Conservation (phyloP, 1,140 invertebrate genomes). For the Drosophila ohnishii region DNA sequence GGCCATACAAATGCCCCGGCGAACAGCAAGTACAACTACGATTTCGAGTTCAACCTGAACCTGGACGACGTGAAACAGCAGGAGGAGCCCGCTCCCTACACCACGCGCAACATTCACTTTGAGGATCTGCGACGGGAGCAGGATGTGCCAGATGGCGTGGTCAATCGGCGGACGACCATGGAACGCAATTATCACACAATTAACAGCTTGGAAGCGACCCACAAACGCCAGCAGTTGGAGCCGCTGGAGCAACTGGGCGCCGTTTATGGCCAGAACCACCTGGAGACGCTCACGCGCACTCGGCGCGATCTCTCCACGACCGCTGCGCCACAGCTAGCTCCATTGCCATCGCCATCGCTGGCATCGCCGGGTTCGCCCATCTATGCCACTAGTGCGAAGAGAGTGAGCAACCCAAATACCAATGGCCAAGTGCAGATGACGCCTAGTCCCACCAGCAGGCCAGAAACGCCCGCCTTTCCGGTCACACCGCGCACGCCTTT, state of each 20-base stretch:
- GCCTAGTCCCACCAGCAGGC: slow-evolving; percentile 84
- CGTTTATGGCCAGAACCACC: slow-evolving; percentile 73
- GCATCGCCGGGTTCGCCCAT: slow-evolving; percentile 66
- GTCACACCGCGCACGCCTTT: slow-evolving; percentile 94
- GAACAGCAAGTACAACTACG: slow-evolving; percentile 73
- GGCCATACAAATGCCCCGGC: slow-evolving; percentile 18
- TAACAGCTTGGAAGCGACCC: slow-evolving; percentile 56
- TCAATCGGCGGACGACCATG: slow-evolving; percentile 59
- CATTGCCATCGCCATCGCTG: slow-evolving; percentile 17
- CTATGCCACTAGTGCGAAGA: slow-evolving; percentile 75
- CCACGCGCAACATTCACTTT: slow-evolving; percentile 64
- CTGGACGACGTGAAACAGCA: slow-evolving; percentile 59
- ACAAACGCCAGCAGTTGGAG: slow-evolving; percentile 34
- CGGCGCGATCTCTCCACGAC: slow-evolving; percentile 65
- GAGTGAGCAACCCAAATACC: slow-evolving; percentile 62
- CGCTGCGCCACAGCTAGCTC: slow-evolving; percentile 22
- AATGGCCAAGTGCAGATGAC: slow-evolving; percentile 66
- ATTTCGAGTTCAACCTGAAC: slow-evolving; percentile 77
- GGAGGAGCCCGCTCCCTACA: slow-evolving; percentile 54
- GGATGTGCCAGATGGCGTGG: slow-evolving; percentile 71
- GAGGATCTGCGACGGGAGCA: slow-evolving; percentile 40
- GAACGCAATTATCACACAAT: slow-evolving; percentile 83
- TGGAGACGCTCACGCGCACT: slow-evolving; percentile 65
- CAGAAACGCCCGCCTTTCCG: slow-evolving; percentile 95
- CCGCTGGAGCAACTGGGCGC: slow-evolving; percentile 45